These are phyloP conservation scores for Corydoras sp. DNA, from an alignment of 2,113 vertebrate species.

Conservation along the genomic window DNA sequence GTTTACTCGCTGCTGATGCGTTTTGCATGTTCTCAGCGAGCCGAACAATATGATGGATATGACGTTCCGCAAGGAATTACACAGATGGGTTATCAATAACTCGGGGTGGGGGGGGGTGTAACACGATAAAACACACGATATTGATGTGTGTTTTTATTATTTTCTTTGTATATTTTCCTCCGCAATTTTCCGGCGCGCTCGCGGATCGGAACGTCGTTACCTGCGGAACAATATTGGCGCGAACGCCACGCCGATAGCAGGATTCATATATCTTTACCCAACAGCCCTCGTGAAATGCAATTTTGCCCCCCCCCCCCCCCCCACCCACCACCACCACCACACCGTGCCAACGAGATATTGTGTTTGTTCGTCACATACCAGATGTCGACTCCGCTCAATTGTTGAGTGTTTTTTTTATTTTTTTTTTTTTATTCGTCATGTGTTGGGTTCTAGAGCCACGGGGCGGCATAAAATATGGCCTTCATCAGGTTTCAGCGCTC, in stretches of 20 bases:
- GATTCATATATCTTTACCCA: conserved; percentile 70
- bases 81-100: conserved; percentile 61
- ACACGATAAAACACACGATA: too few relatives aligned
- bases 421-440: conserved; percentile 48
- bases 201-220: conserved; percentile 65
- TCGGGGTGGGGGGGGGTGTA: conserved; percentile 10
- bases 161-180: conserved; percentile 19
- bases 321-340: too few relatives aligned
- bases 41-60: conserved; percentile 57
- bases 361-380: conserved; percentile 76
- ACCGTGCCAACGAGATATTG: conserved; percentile 58
- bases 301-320: conserved; percentile 59
- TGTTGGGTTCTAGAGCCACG: conserved; percentile 47
- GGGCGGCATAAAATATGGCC: conserved; percentile 54
- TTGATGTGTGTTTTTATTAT: conserved; percentile 43
- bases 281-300: conserved; percentile 61
- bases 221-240: conserved; percentile 69
- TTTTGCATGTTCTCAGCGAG: conserved; percentile 49
- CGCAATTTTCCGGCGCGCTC: conserved; percentile 63
- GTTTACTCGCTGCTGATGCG: conserved; percentile 45
- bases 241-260: conserved; percentile 63
- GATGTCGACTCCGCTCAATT: conserved; percentile 71
- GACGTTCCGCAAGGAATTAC: conserved; percentile 61
- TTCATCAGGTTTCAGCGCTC: conserved; percentile 59
- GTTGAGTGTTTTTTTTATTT: conserved; percentile 51